These are phyloP conservation scores for Archaeoteleia sp. DNA, from an alignment of 2,888 invertebrate genomes.

Conservation along the genomic window DNA sequence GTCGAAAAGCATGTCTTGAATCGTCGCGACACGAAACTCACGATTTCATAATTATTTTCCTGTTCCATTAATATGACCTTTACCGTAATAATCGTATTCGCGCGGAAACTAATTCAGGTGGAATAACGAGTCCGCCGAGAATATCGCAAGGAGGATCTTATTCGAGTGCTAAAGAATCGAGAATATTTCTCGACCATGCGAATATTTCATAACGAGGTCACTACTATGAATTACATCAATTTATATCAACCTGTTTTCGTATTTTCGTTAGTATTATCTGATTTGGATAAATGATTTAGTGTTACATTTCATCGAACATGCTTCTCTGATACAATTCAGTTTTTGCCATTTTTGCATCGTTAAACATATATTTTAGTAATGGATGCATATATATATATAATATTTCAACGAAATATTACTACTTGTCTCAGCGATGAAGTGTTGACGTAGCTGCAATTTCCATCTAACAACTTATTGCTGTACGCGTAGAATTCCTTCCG, in stretches of 20 bases:
- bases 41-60: conserved; percentile 14
- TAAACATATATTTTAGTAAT: no score
- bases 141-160: conserved; percentile 17
- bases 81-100: conserved; percentile 23
- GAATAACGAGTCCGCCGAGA: conserved; percentile 35
- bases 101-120: conserved; percentile 23
- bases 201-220: conserved; percentile 28
- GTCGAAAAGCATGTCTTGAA: background rate
- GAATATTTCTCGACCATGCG: conserved; percentile 1
- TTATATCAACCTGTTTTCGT: conserved; percentile 31
- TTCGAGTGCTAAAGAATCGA: conserved; percentile 34
- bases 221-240: conserved; percentile 15
- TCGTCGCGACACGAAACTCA: conserved; percentile 1
- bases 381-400: no score
- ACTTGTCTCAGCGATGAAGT: no score
- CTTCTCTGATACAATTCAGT: conserved; percentile 12
- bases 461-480: no score
- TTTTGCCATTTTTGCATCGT: no score
- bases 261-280: conserved; percentile 23
- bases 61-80: conserved; percentile 15
- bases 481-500: no score
- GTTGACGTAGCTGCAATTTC: no score
- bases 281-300: conserved; percentile 35
- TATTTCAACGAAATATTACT: no score
- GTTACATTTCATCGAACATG: conserved; percentile 7